Conservation (phyloP, 2,113 vertebrate genomes). For the Pantherophis guttatus region DNA sequence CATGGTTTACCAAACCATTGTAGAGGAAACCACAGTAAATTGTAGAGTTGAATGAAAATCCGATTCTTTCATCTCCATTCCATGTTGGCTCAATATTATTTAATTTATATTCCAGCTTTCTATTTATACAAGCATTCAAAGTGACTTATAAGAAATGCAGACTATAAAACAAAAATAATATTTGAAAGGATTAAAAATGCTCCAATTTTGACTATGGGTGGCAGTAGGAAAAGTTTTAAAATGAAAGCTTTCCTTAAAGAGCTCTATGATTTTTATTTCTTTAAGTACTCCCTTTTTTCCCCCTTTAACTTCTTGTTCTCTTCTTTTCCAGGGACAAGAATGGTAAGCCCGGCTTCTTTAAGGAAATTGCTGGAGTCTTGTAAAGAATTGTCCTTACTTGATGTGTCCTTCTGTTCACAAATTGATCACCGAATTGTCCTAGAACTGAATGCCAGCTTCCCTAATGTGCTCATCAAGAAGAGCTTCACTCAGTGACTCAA, state of each 20-base stretch:
- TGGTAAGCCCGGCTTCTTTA: slow-evolving; percentile 87
- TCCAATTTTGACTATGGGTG: not conserved
- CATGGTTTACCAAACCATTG: not conserved
- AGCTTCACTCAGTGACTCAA: slow-evolving; percentile 92
- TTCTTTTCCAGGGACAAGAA: slow-evolving; percentile 75
- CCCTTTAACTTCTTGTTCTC: not conserved
- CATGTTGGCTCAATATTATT: not conserved
- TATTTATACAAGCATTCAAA: not conserved
- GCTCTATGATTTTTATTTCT: not conserved
- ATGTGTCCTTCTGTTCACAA: slow-evolving; percentile 98
- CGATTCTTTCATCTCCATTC: not conserved
- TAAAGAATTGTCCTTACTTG: slow-evolving; percentile 85
- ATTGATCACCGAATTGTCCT: slow-evolving; percentile 89
- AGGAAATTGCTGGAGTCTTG: slow-evolving; percentile 91
- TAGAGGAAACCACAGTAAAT: not conserved
- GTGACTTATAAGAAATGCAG: not conserved
- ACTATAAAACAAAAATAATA: not conserved
- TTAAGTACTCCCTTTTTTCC: not conserved
- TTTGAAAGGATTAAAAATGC: not conserved
- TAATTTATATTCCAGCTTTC: not conserved
- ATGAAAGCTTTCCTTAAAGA: not conserved
- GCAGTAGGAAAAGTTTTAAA: not conserved
- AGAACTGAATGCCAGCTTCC: slow-evolving; percentile 86
- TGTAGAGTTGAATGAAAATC: not conserved
- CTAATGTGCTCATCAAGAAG: slow-evolving; percentile 92